Evolutionary conservation across 2,888 invertebrate species (phyloP), one percentile per base, ranked within the genome.

Genomic region (Drosophila austrosaltans): DNA sequence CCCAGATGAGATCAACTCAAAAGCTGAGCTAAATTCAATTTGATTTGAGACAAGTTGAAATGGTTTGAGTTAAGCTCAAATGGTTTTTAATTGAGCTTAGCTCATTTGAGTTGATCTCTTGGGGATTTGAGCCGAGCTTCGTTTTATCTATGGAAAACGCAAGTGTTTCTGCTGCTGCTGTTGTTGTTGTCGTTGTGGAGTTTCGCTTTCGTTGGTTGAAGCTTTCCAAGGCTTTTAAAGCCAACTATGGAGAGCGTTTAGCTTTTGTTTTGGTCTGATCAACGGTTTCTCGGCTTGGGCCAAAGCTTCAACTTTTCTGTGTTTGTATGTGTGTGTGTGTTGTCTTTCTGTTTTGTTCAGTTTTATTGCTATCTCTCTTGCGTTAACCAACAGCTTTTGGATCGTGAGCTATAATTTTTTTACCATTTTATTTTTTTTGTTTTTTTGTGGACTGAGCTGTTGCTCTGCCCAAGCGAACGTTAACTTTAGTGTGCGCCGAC

Each of bases 401-500:
- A 76, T 79, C 70, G 78, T 80, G 80, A 59, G 80, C 81, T 79
- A 78, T 79, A 79, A 76, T 79, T 82, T 88, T 48, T 48, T 48
- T 48, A 36, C 36, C 36, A 36, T 48, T 48, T 10, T 48, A 20
- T 48, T 48, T 48, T 22, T 8, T 12, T 22, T 22, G 22, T 20
- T 48, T 48, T 32, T 57, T 36, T 39, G 57, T 82, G 75, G 89
- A 77, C 89, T 77, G 78, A 76, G 85, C 77, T 74, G 78, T 82
- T 56, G 81, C 77, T 78, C 78, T 74, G 78, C 85, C 84, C 89
- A 87, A 89, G 84, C 89, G 90, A 89, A 86, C 87, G 88, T 90
- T 90, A 87, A 91, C 89, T 92, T 92, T 87, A 92, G 92, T 92
- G 92, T 92, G 92, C 89, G 92, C 92, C 92, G 92, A 92, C 91